Evolutionary conservation across 1,140 invertebrate genomes (phyloP).

Genomic region (Polypedilum vanderplanki): DNA sequence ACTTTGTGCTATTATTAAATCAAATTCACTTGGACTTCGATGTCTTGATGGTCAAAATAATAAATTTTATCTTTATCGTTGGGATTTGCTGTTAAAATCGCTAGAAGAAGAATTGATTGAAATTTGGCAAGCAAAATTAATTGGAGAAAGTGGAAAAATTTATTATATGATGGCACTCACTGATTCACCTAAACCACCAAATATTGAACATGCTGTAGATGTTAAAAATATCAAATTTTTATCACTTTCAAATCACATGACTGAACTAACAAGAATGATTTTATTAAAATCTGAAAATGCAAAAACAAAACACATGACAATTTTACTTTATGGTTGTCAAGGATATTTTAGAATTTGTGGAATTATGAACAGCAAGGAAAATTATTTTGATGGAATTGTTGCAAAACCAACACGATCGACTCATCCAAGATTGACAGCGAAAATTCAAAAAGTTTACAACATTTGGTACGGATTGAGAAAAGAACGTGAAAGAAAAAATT

Average conservation of each 20-base stretch:
- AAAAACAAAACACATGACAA: neutral
- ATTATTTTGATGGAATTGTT: constrained; percentile 34
- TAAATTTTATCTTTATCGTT: constrained; percentile 38
- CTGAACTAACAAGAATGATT: neutral
- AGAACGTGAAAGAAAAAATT: neutral
- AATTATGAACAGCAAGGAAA: constrained; percentile 21
- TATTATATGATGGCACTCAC: neutral
- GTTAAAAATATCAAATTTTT: neutral
- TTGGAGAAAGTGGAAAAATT: neutral
- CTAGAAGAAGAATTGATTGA: constrained; percentile 37
- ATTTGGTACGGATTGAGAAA: neutral
- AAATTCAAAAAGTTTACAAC: constrained; percentile 36
- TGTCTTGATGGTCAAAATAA: neutral
- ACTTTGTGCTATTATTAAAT: neutral
- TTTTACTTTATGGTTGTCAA: constrained; percentile 21
- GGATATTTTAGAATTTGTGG: constrained; percentile 28
- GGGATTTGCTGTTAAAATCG: constrained; percentile 39
- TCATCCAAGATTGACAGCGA: constrained; percentile 39
- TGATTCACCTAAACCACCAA: neutral
- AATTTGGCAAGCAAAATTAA: constrained; percentile 41
- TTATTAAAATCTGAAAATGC: neutral
- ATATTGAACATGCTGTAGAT: neutral
- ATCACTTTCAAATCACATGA: neutral
- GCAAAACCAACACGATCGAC: constrained; percentile 39
- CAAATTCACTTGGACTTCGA: neutral